These are phyloP conservation scores for Enteromius fasciolatus DNA, from an alignment of 2,797 vertebrate genomes.

Conservation along the genomic window DNA sequence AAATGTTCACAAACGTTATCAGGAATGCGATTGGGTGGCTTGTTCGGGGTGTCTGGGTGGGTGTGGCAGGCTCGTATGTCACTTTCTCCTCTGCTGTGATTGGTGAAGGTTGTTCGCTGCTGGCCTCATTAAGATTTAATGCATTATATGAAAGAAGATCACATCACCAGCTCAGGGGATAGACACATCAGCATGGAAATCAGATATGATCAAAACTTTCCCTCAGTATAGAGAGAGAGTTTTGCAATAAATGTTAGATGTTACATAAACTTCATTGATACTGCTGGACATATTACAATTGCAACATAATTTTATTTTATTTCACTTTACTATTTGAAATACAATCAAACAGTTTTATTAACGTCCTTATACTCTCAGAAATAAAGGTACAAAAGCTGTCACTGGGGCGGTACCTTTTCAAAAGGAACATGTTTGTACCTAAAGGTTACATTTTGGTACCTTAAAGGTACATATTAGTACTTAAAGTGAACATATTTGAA, in stretches of 20 bases:
- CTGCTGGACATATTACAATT: background rate
- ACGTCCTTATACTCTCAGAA: too few relatives aligned
- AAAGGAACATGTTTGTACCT: too few relatives aligned
- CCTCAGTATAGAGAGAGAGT: background rate
- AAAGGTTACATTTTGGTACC: too few relatives aligned
- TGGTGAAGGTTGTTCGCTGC: conserved; percentile 21
- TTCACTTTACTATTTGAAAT: background rate
- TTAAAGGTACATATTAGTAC: too few relatives aligned
- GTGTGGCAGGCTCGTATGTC: conserved; percentile 25
- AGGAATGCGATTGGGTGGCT: background rate
- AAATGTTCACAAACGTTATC: background rate
- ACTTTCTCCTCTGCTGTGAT: conserved; percentile 28
- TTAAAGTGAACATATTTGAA: too few relatives aligned
- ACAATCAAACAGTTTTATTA: too few relatives aligned
- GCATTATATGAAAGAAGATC: conserved; percentile 47
- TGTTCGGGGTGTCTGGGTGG: background rate
- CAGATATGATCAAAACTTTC: conserved; percentile 21
- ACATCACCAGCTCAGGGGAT: conserved; percentile 25
- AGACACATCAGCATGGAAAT: conserved; percentile 36
- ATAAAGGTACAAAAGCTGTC: too few relatives aligned
- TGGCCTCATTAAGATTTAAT: conserved; percentile 53
- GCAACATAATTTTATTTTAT: background rate
- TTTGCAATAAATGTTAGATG: conserved; percentile 8
- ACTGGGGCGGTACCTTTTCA: too few relatives aligned
- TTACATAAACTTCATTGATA: conserved; percentile 3